Conservation (phyloP, 1,140 invertebrate species). For the Episyrphus balteatus region DNA sequence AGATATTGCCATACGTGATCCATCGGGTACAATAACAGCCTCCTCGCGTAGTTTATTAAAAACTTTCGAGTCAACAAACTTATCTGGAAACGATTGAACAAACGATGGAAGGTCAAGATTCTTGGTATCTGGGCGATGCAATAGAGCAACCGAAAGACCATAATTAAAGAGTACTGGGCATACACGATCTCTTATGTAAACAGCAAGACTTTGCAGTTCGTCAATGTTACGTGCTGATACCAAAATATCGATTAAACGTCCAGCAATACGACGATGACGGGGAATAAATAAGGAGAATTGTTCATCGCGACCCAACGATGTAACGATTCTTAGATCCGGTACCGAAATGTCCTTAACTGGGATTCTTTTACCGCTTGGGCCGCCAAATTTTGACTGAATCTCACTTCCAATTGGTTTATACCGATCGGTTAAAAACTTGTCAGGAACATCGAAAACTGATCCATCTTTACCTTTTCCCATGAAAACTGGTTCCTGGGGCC, state of each 20-base stretch:
- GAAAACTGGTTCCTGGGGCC: conserved; percentile 63
- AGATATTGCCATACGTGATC: conserved; percentile 51
- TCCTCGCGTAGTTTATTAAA: conserved; percentile 56
- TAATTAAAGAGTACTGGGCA: conserved; percentile 72
- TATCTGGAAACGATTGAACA: conserved; percentile 62
- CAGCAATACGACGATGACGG: conserved; percentile 55
- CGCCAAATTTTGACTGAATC: conserved; percentile 44
- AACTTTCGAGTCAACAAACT: conserved; percentile 61
- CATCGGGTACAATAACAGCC: conserved; percentile 49
- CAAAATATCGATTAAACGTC: conserved; percentile 59
- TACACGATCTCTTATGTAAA: conserved; percentile 59
- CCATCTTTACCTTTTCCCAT: conserved; percentile 51
- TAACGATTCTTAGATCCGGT: conserved; percentile 53
- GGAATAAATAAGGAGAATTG: conserved; percentile 68
- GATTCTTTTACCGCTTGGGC: conserved; percentile 43
- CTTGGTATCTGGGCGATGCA: conserved; percentile 65
- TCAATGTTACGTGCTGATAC: conserved; percentile 57
- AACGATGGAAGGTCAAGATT: conserved; percentile 57
- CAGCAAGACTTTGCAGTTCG: conserved; percentile 55
- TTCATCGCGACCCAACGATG: conserved; percentile 52
- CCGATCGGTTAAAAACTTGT: conserved; percentile 48
- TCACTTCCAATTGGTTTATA: conserved; percentile 43
- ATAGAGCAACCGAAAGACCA: conserved; percentile 57
- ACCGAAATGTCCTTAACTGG: conserved; percentile 51
- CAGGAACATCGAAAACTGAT: conserved; percentile 51